Evolutionary conservation across 2,113 vertebrate genomes (phyloP).

Genomic region (Indicator indicator): DNA sequence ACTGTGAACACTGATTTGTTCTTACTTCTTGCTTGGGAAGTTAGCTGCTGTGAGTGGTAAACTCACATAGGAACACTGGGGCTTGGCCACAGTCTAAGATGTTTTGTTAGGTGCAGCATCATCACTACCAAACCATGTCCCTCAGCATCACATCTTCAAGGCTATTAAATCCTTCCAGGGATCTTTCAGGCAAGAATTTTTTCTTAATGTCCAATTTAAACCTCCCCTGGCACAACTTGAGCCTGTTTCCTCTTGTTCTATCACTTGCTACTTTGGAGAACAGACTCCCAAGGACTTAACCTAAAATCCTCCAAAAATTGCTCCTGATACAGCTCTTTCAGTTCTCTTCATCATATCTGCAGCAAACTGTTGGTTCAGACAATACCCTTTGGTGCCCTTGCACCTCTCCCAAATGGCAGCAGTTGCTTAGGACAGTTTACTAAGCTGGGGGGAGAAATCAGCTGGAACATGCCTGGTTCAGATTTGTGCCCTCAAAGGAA

Average conservation of each 20-base stretch:
- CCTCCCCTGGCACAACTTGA: too few species aligned
- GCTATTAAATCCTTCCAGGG: too few species aligned
- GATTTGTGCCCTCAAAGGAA: neutral
- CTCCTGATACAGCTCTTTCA: neutral
- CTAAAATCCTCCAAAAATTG: neutral
- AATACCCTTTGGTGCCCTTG: neutral
- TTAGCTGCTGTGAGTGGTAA: accelerated
- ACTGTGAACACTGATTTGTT: neutral
- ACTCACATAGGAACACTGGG: neutral
- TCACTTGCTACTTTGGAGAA: too few species aligned
- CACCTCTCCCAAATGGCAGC: neutral
- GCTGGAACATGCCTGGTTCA: neutral
- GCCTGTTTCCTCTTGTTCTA: too few species aligned
- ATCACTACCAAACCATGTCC: neutral
- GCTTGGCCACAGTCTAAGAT: neutral
- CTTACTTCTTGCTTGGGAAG: neutral
- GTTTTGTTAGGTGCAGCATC: neutral
- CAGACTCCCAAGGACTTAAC: neutral
- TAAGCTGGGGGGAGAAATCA: neutral
- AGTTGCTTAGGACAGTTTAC: neutral
- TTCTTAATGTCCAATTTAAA: too few species aligned
- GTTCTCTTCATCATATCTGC: neutral
- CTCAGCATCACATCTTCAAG: too few species aligned
- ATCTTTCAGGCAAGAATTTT: too few species aligned
- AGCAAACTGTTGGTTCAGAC: neutral